Evolutionary conservation across 2,797 vertebrate species (phyloP).

Genomic region (Tragelaphus eurycerus): DNA sequence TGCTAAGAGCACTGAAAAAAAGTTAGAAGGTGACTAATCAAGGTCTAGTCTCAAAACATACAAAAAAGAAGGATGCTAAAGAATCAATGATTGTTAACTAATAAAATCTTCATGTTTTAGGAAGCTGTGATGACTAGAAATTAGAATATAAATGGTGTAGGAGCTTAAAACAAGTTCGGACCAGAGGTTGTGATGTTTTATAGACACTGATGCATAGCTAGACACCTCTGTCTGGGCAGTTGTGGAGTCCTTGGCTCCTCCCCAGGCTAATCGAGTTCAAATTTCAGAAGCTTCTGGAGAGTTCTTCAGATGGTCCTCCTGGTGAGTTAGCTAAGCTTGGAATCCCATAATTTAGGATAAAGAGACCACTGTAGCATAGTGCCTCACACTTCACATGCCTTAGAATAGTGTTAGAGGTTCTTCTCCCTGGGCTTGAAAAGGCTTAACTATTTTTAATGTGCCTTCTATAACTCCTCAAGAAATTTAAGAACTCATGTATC

Average conservation of each 20-base stretch:
- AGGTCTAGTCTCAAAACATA: not conserved
- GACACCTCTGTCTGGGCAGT: no score
- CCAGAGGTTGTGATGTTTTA: not conserved
- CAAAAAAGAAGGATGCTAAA: not conserved
- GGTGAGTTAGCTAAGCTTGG: not conserved
- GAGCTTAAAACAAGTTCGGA: not conserved
- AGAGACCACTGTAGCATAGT: not conserved
- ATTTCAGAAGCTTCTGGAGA: not conserved
- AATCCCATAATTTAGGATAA: not conserved
- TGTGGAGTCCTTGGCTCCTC: not conserved
- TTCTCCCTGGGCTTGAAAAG: not conserved
- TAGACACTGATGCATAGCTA: not conserved
- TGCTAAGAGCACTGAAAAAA: constrained; percentile 88
- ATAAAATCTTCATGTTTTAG: not conserved
- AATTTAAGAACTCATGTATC: not conserved
- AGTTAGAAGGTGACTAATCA: not conserved
- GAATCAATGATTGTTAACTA: not conserved
- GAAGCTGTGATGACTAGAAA: not conserved
- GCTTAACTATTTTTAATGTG: constrained; percentile 17
- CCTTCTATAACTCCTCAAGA: not conserved
- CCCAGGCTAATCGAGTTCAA: not conserved
- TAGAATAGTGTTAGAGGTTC: not conserved
- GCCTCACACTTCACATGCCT: not conserved
- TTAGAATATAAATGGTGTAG: not conserved
- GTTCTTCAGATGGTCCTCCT: not conserved